Evolutionary conservation across 2,888 invertebrate species (phyloP), one percentile per base, ranked within the genome.

Genomic region (Polietes domitor): DNA sequence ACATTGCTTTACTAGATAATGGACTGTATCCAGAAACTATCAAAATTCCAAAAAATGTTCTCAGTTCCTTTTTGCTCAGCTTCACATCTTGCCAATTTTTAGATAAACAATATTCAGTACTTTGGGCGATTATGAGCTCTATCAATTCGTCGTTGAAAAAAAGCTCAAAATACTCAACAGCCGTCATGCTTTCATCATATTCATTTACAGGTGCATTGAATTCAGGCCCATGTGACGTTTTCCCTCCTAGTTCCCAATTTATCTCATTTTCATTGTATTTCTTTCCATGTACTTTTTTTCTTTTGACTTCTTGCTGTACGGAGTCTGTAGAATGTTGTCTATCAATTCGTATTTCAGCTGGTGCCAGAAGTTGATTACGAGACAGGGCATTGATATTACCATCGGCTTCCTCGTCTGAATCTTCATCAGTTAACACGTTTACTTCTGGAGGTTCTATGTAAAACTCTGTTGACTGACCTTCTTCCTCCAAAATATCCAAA

Each of bases 1-100:
- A 70, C 70, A 75, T 70, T 68, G 65, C 65, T 43, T 74, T 80
- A 24, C 80, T 74, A 19, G 74, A 68, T 43, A 80, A 47, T 58
- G 74, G 58, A 24, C 28, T 80, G 37, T 80, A 77, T 28, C 71
- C 77, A 26, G 77, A 77, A 61, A 72, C 32, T 0, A 71, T 43
- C 21, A 72, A 50, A 61, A 77, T 78, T 50, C 53, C 65, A 10
- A 73, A 53, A 73, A 78, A 78, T 19, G 32, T 28, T 63, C 21
- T 78, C 28, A 72, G 50, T 32, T 72, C 50, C 72, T 61, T 72
- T 63, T 28, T 19, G 43, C 32, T 78, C 37, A 78, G 61, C 15
- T 71, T 53, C 28, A 78, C 28, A 26, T 77, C 71, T 58, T 21
- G 61, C n/a, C n/a, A n/a, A n/a, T n/a, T n/a, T n/a, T n/a, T n/a